A percentile compares a stretch with the other conserved stretches of the same genome.
Conservation (phyloP, 2,113 vertebrate species). For the Naja naja region DNA sequence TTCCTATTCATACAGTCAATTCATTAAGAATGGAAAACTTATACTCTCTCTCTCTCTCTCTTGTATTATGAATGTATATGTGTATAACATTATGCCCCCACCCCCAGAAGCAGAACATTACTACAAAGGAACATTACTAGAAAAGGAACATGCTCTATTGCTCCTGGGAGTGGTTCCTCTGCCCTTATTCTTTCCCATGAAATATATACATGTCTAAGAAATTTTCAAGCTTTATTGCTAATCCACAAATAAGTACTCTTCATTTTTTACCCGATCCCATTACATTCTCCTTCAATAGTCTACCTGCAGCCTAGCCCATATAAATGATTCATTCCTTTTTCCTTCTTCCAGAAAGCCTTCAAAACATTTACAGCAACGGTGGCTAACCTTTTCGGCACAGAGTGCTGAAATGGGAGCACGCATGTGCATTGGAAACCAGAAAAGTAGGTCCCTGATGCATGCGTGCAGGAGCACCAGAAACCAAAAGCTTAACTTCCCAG, state of each 20-base stretch:
- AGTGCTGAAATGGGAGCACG: too few species aligned
- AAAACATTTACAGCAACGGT: neutral
- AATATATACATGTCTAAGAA: neutral
- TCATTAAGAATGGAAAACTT: neutral
- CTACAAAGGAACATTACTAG: neutral
- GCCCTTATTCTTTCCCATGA: neutral
- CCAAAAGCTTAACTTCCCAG: too few species aligned
- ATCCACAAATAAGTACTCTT: neutral
- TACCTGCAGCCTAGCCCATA: neutral
- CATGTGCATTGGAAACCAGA: too few species aligned
- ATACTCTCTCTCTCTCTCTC: neutral
- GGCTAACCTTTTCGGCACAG: too few species aligned
- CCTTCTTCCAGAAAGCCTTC: neutral
- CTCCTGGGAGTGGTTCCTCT: neutral
- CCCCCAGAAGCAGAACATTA: neutral
- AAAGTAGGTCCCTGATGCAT: too few species aligned
- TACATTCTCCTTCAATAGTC: neutral
- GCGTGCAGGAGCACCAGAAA: too few species aligned
- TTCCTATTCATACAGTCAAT: neutral
- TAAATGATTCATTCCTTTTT: too few species aligned
- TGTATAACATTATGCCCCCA: neutral
- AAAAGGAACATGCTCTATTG: neutral
- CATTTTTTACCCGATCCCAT: neutral
- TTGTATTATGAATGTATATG: neutral
- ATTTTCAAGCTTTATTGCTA: neutral